These are phyloP conservation scores for Iguana delicatissima DNA, from an alignment of 2,797 vertebrate genomes.

Conservation along the genomic window DNA sequence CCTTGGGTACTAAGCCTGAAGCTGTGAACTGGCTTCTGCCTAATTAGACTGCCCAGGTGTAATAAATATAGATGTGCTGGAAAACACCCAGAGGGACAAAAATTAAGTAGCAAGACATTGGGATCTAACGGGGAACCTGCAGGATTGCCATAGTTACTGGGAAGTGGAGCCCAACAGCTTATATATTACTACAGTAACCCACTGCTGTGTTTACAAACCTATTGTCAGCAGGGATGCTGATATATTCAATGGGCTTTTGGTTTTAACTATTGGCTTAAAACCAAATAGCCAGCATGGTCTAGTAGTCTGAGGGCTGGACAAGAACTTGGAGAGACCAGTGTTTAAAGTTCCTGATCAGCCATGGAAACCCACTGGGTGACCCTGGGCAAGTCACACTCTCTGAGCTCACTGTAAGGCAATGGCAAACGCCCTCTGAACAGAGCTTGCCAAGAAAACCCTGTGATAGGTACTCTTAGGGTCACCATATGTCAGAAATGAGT, in stretches of 20 bases:
- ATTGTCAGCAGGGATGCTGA: neutral
- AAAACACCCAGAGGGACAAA: constrained; percentile 28
- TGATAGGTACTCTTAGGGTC: too few species aligned
- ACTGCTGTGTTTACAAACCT: neutral
- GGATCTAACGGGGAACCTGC: neutral
- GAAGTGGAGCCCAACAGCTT: neutral
- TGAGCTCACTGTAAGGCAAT: too few species aligned
- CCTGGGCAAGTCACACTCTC: too few species aligned
- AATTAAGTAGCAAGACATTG: neutral
- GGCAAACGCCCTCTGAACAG: too few species aligned
- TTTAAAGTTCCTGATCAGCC: too few species aligned
- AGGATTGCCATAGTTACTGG: neutral
- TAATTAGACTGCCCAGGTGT: constrained; percentile 18
- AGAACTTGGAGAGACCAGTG: too few species aligned
- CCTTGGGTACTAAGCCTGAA: neutral
- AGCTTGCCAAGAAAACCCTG: too few species aligned
- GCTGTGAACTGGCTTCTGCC: constrained; percentile 27
- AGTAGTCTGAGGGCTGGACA: too few species aligned
- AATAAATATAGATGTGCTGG: constrained; percentile 15
- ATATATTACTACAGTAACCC: neutral
- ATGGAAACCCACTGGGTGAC: too few species aligned
- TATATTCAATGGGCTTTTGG: neutral
- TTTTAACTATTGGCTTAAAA: too few species aligned
- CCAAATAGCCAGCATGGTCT: too few species aligned
- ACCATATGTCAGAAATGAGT: too few species aligned